These are phyloP conservation scores for Yasuhikotakia modesta DNA, from an alignment of 2,797 vertebrate species.

Conservation along the genomic window DNA sequence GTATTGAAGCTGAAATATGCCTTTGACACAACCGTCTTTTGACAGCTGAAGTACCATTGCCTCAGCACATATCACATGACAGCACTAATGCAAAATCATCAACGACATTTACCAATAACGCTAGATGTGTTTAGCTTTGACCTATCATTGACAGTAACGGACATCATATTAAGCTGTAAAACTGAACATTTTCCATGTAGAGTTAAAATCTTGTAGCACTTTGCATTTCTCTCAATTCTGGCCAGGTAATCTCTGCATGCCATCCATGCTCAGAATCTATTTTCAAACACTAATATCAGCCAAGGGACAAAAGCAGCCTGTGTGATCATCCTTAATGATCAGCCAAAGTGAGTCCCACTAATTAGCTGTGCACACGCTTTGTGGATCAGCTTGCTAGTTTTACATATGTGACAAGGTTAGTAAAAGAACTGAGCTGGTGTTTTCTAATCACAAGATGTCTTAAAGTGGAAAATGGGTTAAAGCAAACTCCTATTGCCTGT, in stretches of 20 bases:
- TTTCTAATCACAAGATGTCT: constrained; percentile 68
- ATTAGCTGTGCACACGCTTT: constrained; percentile 74
- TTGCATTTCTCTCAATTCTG: constrained; percentile 53
- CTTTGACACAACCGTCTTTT: too few species aligned
- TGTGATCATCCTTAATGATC: constrained; percentile 73
- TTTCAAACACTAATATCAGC: constrained; percentile 48
- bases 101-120: constrained; percentile 1
- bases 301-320: constrained; percentile 31
- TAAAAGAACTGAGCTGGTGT: constrained; percentile 70
- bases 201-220: constrained; percentile 40
- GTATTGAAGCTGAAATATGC: too few species aligned
- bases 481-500: constrained; percentile 74
- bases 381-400: constrained; percentile 69
- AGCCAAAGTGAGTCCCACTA: constrained; percentile 74
- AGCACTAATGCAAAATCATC: not conserved
- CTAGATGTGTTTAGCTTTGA: constrained; percentile 13
- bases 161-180: constrained; percentile 39
- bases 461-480: constrained; percentile 78
- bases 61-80: not conserved
- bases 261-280: constrained; percentile 48
- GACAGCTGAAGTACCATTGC: not conserved
- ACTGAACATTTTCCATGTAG: constrained; percentile 46
- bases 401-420: constrained; percentile 60
- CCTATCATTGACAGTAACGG: constrained; percentile 25
- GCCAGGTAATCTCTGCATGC: constrained; percentile 65